Percentiles rank a stretch among this genome's conserved stretches.
These are phyloP conservation scores for Coluber constrictor DNA, from an alignment of 2,797 vertebrate species.

Conservation along the genomic window DNA sequence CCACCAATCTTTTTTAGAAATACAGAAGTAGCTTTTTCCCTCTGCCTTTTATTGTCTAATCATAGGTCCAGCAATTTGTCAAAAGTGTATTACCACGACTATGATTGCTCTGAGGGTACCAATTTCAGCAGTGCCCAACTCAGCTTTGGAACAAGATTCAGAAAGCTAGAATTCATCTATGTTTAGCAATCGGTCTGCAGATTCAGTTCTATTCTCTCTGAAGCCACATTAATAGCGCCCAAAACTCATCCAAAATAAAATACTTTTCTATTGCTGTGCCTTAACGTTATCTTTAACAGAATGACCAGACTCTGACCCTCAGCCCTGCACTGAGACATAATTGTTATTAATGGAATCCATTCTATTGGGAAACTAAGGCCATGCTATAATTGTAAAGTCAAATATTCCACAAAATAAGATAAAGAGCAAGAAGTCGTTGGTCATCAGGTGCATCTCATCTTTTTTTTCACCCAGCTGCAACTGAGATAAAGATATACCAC, in stretches of 20 bases:
- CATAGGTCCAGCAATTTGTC: background rate
- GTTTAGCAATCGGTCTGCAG: background rate
- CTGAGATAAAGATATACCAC: background rate
- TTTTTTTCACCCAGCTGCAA: fast-evolving
- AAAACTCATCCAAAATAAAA: background rate
- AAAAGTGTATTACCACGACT: background rate
- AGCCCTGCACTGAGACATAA: background rate
- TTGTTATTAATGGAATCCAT: background rate
- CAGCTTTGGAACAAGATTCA: background rate
- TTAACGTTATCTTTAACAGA: background rate
- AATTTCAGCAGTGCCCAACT: background rate
- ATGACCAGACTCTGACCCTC: background rate
- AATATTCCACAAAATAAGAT: conserved; percentile 2
- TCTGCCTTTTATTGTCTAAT: background rate
- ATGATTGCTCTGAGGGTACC: background rate
- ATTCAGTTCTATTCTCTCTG: background rate
- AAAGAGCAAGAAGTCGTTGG: background rate
- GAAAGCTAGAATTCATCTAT: background rate
- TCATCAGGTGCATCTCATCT: background rate
- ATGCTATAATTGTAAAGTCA: background rate
- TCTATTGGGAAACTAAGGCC: background rate
- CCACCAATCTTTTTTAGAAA: background rate
- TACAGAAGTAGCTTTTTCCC: background rate
- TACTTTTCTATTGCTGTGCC: background rate
- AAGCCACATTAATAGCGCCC: background rate